Evolutionary conservation across 2,888 invertebrate genomes (phyloP), one percentile per base, ranked within the genome.

Genomic region (Protodeltote pygarga): DNA sequence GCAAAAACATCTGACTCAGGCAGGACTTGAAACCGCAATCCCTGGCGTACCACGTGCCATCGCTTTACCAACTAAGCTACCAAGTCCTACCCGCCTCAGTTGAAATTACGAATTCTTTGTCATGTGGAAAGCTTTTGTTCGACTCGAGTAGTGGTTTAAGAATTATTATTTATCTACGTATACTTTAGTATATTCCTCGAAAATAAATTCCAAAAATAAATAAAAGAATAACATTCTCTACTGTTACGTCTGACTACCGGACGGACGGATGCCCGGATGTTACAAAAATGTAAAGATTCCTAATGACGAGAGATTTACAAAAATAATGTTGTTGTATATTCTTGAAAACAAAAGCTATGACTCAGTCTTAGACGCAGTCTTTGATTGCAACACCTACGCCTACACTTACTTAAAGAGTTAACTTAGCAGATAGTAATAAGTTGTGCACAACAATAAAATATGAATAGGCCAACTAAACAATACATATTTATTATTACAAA

Each of bases 241-340:
- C n/a, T n/a, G n/a, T 41, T 25, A 39, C 16, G 24, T 19, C 17
- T 23, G 32, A 29, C 20, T 40, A 31, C 25, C 31, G 48, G 53
- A 48, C 48, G 62, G 50, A 47, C 31, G 42, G 27, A 45, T 34
- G 29, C 41, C 65, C 61, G 64, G 65, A 65, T 65, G 66, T 65
- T 65, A 47, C 66, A 62, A 65, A 50, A 65, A 59, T 48, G 48
- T 50, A 55, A 45, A 38, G 44, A 41, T 62, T 54, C 54, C 44
- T 59, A 65, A 65, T 61, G 67, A 64, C 58, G 55, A 24, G 32
- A 23, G 46, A 34, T 20, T 29, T 55, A 63, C 31, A 35, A 60
- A 63, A 65, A 59, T 65, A 62, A 49, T 65, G 44, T 42, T 49
- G 0, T 13, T 20, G 37, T 29, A 17, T 16, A 32, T 2, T 20